Evolutionary conservation across 2,113 vertebrate genomes (phyloP).

Genomic region (Cryptoleucopteryx plumbea): DNA sequence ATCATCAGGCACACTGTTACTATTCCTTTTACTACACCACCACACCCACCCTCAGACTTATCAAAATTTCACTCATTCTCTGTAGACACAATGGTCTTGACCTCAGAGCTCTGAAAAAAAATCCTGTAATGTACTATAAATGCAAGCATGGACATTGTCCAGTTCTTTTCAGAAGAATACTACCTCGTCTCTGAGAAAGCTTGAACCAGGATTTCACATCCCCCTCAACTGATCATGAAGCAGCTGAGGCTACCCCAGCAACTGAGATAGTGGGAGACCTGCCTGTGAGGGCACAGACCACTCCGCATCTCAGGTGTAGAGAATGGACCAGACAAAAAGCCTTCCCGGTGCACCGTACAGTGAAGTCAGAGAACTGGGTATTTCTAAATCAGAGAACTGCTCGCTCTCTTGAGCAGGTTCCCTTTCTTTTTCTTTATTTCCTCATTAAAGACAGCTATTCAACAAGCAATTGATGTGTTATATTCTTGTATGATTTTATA

Average conservation of each 20-base stretch:
- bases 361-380: neutral
- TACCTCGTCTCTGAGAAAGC: neutral
- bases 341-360: accelerated
- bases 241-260: neutral
- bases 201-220: neutral
- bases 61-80: neutral
- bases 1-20: neutral
- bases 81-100: neutral
- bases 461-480: neutral
- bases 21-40: neutral
- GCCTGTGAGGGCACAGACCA: neutral
- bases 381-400: neutral
- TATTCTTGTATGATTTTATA: neutral
- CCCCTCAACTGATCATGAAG: neutral
- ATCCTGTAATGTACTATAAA: neutral
- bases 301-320: accelerated
- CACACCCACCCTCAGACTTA: neutral
- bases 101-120: neutral
- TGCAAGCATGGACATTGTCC: neutral
- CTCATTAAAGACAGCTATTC: neutral
- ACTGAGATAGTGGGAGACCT: neutral
- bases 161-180: neutral
- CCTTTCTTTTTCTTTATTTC: neutral
- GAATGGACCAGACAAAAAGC: neutral
- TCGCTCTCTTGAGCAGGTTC: neutral